Base-by-base conservation (phyloP, 2,113 vertebrate genomes). In the Azemiops feae region DNA sequence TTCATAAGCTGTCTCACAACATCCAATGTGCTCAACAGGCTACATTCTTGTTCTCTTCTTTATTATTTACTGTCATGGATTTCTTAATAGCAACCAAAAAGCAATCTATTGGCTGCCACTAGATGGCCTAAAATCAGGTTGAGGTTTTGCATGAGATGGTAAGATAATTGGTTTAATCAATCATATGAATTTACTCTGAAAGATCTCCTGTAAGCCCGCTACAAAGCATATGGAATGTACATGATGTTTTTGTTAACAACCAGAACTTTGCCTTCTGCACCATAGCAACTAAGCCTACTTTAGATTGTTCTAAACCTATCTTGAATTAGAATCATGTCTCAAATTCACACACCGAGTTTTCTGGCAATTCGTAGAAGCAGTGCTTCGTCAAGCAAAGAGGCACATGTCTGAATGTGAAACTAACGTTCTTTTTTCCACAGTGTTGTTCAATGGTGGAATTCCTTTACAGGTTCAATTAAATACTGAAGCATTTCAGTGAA, bases 101-200 rank as follows among this genome's bases (percentile, higher is more conserved):
- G 90, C 93, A 96, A 95, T 64, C 85, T 60, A 43, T 91, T 92
- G 57, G 89, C 92, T 88, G 85, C 95, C 93, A 96, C 58, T 95
- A 58, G 27, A 94, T 27, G 95, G 91, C 60, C 89, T 54, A 88
- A 92, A 81, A 92, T 95, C 93, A 87, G 95, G 91, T 52, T 90
- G 93, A 93, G 54, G 47, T 69, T 92, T 87, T 81, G 95, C 87
- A 96, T 96, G 93, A 91, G 93, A 92, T 91, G 50, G 85, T 45
- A 95, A 95, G 92, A 93, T 94, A 95, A 96, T 96, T 92, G 93
- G 57, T 92, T 53, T 90, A 95, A 93, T 92, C 92, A 55, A 92
- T 92, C 87, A 89, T 85, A 81, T 57, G 88, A 43, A 85, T 85
- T 92, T 85, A 47, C 50, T 57, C 50, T 85, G 88, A 89, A 89